These are phyloP conservation scores for Syndactyla subalaris DNA, from an alignment of 2,797 vertebrate genomes.

Conservation along the genomic window DNA sequence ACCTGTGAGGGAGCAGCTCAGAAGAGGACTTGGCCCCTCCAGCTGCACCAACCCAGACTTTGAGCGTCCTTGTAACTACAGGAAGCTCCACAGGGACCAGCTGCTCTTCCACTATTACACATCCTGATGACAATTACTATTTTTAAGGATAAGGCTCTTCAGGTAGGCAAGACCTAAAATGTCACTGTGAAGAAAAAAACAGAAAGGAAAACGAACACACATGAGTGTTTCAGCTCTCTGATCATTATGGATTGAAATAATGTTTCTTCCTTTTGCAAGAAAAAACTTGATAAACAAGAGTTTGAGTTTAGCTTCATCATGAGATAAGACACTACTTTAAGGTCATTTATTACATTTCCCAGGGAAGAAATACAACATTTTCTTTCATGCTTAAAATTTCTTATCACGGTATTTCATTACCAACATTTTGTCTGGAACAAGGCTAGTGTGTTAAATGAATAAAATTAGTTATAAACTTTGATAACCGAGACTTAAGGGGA, in stretches of 20 bases:
- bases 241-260: not conserved
- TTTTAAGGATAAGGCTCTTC: not conserved
- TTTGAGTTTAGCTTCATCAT: not conserved
- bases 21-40: not conserved
- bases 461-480: not conserved
- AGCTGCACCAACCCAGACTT: not conserved
- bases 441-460: not conserved
- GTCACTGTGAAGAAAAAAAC: not conserved
- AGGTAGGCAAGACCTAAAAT: not conserved
- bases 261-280: not conserved
- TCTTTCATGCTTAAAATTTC: not conserved
- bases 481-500: not conserved
- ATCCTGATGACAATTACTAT: not conserved
- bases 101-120: not conserved
- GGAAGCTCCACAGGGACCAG: not conserved
- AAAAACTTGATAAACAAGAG: not conserved
- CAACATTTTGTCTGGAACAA: not conserved
- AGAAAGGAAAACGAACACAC: not conserved
- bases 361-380: not conserved
- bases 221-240: not conserved
- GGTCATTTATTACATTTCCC: not conserved
- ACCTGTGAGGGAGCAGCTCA: not conserved
- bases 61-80: not conserved
- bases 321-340: conserved; percentile 2
- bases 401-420: not conserved